phyloP scores from a whole-genome alignment of 2,113 vertebrate species.

The Lipotes vexillifer region DNA sequence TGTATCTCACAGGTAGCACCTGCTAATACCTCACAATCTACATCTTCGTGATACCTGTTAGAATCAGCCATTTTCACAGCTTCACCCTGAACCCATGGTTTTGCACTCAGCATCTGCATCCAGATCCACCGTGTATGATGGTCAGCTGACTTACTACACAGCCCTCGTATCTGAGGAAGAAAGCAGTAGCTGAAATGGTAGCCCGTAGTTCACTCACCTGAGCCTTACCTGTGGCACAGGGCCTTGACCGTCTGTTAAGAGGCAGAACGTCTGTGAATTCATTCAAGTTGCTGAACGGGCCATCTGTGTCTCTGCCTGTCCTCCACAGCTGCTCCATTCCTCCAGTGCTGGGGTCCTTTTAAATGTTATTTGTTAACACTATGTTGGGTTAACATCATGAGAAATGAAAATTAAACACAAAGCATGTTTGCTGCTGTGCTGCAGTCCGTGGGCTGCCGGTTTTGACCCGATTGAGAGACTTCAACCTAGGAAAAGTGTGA shows the following conservation, averaged over 20 bases:
- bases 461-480: not conserved
- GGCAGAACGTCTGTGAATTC: not conserved
- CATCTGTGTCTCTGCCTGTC: not conserved
- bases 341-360: not conserved
- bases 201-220: not conserved
- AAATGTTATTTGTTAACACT: not conserved
- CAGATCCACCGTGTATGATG: accelerated
- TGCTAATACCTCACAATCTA: not conserved
- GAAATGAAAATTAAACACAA: not conserved
- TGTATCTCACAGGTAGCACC: not conserved
- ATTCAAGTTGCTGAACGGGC: no score
- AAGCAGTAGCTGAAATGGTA: not conserved
- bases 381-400: not conserved
- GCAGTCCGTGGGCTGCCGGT: no score
- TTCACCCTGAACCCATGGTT: not conserved
- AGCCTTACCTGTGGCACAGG: not conserved
- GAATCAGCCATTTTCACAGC: no score
- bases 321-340: not conserved
- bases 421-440: not conserved
- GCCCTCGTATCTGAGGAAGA: not conserved
- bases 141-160: not conserved
- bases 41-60: not conserved
- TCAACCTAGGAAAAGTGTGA: not conserved
- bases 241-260: not conserved
- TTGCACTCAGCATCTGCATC: not conserved